Conservation (phyloP, 35 echinoderm and acorn worm species). For the Heliocidaris tuberculata region DNA sequence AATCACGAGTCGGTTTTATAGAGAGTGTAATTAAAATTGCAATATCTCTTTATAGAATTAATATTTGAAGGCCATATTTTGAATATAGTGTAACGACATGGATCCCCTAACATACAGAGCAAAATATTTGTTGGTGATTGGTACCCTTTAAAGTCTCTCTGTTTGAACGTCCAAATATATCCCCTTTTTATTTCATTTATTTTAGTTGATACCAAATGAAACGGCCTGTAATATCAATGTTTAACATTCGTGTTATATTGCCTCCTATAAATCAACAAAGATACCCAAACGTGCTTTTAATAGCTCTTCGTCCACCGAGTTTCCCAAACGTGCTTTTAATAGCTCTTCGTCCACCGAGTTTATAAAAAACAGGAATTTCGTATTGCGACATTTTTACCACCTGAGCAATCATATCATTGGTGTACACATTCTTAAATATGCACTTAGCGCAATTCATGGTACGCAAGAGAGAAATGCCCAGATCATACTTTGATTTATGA, state of each 20-base stretch:
- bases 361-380: too few relatives aligned
- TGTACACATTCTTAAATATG: background rate
- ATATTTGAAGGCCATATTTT: too few relatives aligned
- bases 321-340: background rate
- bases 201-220: background rate
- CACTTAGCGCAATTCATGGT: background rate
- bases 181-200: too few relatives aligned
- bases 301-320: background rate
- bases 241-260: background rate
- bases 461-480: too few relatives aligned
- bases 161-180: too few relatives aligned
- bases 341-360: background rate
- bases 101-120: too few relatives aligned
- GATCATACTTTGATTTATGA: background rate
- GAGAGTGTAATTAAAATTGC: too few relatives aligned
- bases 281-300: background rate
- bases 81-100: too few relatives aligned
- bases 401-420: background rate
- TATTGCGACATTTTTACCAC: background rate
- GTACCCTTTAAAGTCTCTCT: too few relatives aligned
- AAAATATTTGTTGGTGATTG: too few relatives aligned
- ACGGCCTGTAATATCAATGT: background rate
- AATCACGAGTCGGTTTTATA: too few relatives aligned
- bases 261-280: background rate
- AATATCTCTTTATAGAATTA: too few relatives aligned